Base-by-base conservation (phyloP, 2,888 invertebrate genomes). In the Volucella inflata region DNA sequence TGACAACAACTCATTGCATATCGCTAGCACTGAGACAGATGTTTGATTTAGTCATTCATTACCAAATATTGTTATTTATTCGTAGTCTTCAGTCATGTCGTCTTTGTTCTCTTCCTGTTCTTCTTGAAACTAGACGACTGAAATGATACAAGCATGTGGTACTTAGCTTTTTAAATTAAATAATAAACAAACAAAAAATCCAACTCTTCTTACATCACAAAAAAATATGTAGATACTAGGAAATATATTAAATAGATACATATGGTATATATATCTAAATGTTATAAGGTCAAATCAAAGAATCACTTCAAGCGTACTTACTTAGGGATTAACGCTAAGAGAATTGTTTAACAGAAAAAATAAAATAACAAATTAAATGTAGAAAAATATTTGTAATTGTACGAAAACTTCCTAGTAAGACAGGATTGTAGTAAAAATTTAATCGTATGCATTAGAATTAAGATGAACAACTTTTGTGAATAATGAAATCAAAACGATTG, bases 11-110 rank as follows among this genome's bases (percentile, higher is more conserved):
- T 87, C 88, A 21, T 89, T 89, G 87, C 88, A 87, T 78, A 83
- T 88, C 38, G 79, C 78, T 65, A 89, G 90, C 88, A 91, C 89
- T 87, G 91, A 91, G 89, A 91, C 91, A 62, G 91, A 91, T 84
- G 91, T 91, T 87, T 91, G 90, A 91, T 89, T 88, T 44, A 87
- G 87, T 78, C 77, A 64, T 16, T 88, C 84, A 10, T 55, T 87
- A 71, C 87, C 87, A 84, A 87, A 87, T 70, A 81, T 88, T 51
- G 87, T 87, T 65, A 82, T 82, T 76, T 76, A 64, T 81, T 78
- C 71, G 55, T 77, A 83, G 80, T 75, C 51, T 64, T 80, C 59
- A 76, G 46, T 48, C 17, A 51, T 70, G 53, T 74, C 38, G 44
- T 59, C 55, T 12, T 76, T 14, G 67, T 57, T 38, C n/a, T 67